Evolutionary conservation across 2,888 invertebrate species (phyloP), one percentile per base, ranked within the genome.

Genomic region (Horisme vitalbata): DNA sequence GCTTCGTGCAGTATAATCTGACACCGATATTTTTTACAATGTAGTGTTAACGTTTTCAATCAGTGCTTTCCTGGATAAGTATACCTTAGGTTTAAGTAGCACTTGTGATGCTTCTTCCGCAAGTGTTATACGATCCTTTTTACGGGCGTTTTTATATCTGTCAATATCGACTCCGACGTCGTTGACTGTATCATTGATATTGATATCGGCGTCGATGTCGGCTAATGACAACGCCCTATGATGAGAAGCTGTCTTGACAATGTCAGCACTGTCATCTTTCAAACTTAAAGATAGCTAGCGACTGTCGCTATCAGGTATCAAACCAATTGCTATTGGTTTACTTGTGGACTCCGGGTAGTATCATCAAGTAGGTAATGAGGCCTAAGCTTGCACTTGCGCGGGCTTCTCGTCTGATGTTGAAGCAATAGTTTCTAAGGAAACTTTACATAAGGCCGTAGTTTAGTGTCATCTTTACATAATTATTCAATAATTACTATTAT

Each of bases 1-100:
- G 89, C 89, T 89, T 88, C 72, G 73, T 77, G 82, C 83, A 74
- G 76, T 72, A 71, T 74, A 80, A 71, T 85, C 79, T 84, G 72
- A 80, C 85, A 86, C 82, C 65, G 62, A 81, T 80, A 82, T 86
- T 87, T 86, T 79, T 83, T 83, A 83, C 72, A 77, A 66, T 65
- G 77, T 83, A 82, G 79, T 62, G 60, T 68, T 75, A 72, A 70
- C 63, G 64, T 70, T 71, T 44, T 74, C 71, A 66, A 72, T 67
- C 77, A 68, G 68, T 72, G 84, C 84, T 82, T 77, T 75, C 63
- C 65, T 75, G 62, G 58, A 68, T 66, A 39, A 64, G 68, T 75
- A 75, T 74, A 65, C 68, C 57, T 53, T 82, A 83, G 79, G 48
- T 66, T 69, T 75, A 75, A 71, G 72, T 57, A 56, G 37, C 44